Percentiles rank a stretch among this genome's conserved stretches.
Evolutionary conservation across 2,113 vertebrate genomes (phyloP).

Genomic region (rabbit (Oryctolagus cuniculus)): mOryCun1.1 NC_091434.1:98364501-98365000

Average conservation of each 20-base stretch:
- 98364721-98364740: neutral
- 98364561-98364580: neutral
- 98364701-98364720: neutral
- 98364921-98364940: slow-evolving; percentile 86
- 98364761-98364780: slow-evolving; percentile 2
- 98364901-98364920: slow-evolving; percentile 82
- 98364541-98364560: slow-evolving; percentile 13
- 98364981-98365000: slow-evolving; percentile 91
- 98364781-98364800: slow-evolving; percentile 75
- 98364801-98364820: slow-evolving; percentile 80
- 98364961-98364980: slow-evolving; percentile 90
- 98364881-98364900: slow-evolving; percentile 65
- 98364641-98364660: slow-evolving; percentile 38
- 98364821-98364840: slow-evolving; percentile 72
- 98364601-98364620: slow-evolving; percentile 41
- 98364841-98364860: slow-evolving; percentile 74
- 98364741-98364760: slow-evolving; percentile 46
- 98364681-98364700: slow-evolving; percentile 39
- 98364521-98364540: neutral
- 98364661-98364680: slow-evolving; percentile 10
- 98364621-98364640: slow-evolving; percentile 27
- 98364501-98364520: neutral
- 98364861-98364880: slow-evolving; percentile 82
- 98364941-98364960: slow-evolving; percentile 88
- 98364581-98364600: neutral